Percentiles rank a stretch among this genome's conserved stretches.
These are phyloP conservation scores for Phycodurus eques DNA, from an alignment of 2,113 vertebrate genomes.

Conservation along the genomic window DNA sequence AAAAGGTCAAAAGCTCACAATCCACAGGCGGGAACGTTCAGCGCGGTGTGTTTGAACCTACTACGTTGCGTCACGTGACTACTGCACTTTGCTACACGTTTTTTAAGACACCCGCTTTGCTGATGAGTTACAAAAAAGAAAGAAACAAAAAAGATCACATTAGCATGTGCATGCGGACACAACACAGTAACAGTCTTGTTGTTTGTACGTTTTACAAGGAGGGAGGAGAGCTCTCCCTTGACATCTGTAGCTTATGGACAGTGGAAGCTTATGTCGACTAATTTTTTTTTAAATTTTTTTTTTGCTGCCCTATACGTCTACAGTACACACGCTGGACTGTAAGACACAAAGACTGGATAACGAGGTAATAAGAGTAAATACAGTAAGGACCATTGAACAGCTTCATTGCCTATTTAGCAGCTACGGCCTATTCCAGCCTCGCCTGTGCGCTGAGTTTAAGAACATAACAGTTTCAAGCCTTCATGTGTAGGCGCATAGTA, in stretches of 20 bases:
- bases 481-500: conserved; percentile 40
- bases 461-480: conserved; percentile 72
- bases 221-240: conserved; percentile 48
- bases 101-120: conserved; percentile 56
- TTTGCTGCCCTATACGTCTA: conserved; percentile 36
- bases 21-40: conserved; percentile 42
- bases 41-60: conserved; percentile 27
- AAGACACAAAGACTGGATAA: conserved; percentile 67
- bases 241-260: conserved; percentile 66
- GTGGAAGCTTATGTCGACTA: conserved; percentile 64
- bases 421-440: conserved; percentile 48
- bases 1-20: conserved; percentile 18
- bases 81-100: conserved; percentile 33
- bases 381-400: conserved; percentile 60
- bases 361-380: conserved; percentile 67
- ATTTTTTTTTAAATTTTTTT: conserved; percentile 7
- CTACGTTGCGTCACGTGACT: conserved; percentile 35
- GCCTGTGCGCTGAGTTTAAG: conserved; percentile 64
- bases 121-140: conserved; percentile 32
- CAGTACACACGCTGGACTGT: conserved; percentile 45
- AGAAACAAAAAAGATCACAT: conserved; percentile 34
- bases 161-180: conserved; percentile 63
- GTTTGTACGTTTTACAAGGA: conserved; percentile 20
- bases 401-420: conserved; percentile 55
- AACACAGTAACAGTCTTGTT: conserved; percentile 46